Evolutionary conservation across 2,797 vertebrate species (phyloP), one percentile per base, ranked within the genome.

Genomic region (Micropoecilia bifurca): DNA sequence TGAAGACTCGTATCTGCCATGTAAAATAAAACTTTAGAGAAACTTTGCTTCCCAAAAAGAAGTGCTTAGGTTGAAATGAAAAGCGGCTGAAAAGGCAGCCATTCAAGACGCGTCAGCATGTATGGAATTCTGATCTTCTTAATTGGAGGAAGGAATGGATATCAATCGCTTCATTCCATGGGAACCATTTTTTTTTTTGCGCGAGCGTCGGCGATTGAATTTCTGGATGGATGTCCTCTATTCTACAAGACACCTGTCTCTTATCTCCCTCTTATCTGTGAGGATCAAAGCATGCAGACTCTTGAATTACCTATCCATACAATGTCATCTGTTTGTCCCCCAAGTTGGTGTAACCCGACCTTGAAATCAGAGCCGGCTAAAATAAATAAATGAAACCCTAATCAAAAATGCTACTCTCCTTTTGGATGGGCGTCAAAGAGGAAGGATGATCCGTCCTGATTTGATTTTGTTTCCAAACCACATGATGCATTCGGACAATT

Each of bases 401-500:
- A 95, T 94, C 92, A 95, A 94, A 94, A 95, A 95, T 87, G 92
- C 92, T 91, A 83, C 92, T 82, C 91, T 92, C 86, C 87, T 84
- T 71, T 87, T 93, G 92, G 95, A 95, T 71, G 91, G 90, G 92
- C 79, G 89, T 91, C 92, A 91, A 87, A 92, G 85, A 90, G 91
- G 93, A 91, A 94, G 93, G 89, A 92, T 93, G 92, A 95, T 91
- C 83, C 61, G 83, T 93, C 93, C 91, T 94, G 95, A 96, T 95
- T 95, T 93, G 83, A 90, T 92, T 96, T 92, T 91, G 93, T 93
- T 95, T 95, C 92, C 92, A 94, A 94, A 95, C 93, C 95, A 95
- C 95, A 96, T 94, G 94, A 96, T 95, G 93, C 94, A 96, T 94
- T 96, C 95, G 92, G 94, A 96, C 95, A 97, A 96, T 96, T 96